Evolutionary conservation across 2,797 vertebrate genomes (phyloP).

Genomic region (Xenopus petersii): DNA sequence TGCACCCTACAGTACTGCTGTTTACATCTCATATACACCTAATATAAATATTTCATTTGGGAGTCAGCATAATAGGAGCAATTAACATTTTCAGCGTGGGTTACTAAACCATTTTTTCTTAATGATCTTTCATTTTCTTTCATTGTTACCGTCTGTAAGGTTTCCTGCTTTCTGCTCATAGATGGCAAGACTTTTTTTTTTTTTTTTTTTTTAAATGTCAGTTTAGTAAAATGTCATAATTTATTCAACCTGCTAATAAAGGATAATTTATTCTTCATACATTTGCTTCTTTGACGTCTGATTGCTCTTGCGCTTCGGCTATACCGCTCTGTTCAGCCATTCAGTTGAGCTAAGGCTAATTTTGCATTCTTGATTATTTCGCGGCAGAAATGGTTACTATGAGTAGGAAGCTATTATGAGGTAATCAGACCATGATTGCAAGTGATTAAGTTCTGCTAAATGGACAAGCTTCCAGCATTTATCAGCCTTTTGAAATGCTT

Average conservation of each 20-base stretch:
- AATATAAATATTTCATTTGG: too few relatives aligned
- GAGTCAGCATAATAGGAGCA: not conserved
- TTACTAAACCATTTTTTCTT: not conserved
- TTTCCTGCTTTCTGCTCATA: not conserved
- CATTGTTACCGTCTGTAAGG: not conserved
- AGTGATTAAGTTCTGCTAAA: constrained; percentile 47
- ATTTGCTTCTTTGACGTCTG: constrained; percentile 28
- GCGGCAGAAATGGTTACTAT: constrained; percentile 44
- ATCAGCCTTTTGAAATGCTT: constrained; percentile 38
- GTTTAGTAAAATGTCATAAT: constrained; percentile 21
- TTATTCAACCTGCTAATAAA: constrained; percentile 29
- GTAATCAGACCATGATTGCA: constrained; percentile 49
- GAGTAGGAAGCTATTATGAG: constrained; percentile 47
- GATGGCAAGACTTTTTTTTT: not conserved
- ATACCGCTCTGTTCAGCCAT: constrained; percentile 43
- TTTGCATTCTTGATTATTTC: constrained; percentile 50
- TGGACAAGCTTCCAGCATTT: constrained; percentile 42
- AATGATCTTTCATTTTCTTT: not conserved
- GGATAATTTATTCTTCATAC: constrained; percentile 22
- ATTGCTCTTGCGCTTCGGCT: constrained; percentile 33
- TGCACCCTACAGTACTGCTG: too few relatives aligned
- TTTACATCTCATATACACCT: too few relatives aligned
- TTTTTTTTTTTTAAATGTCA: not conserved
- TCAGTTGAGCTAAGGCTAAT: constrained; percentile 30
- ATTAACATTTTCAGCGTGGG: not conserved